Percentiles rank a stretch among this genome's conserved stretches.
These are phyloP conservation scores for Labeo calbasu DNA, from an alignment of 2,797 vertebrate genomes.

Conservation along the genomic window DNA sequence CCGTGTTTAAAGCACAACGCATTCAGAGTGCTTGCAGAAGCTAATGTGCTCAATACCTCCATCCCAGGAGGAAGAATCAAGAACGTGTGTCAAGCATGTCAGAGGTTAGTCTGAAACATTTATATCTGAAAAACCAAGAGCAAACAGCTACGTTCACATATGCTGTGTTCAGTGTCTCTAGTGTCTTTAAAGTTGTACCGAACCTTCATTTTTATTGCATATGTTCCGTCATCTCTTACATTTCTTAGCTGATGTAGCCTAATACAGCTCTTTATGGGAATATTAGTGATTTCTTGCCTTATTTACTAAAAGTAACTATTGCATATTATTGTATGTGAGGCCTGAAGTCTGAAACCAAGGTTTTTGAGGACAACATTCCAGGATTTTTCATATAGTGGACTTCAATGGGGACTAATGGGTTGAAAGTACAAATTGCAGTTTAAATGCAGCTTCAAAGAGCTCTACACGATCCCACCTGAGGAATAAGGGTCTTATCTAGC, in stretches of 20 bases:
- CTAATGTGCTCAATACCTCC: slow-evolving; percentile 18
- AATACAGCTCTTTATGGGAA: not conserved
- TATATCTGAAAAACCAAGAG: not conserved
- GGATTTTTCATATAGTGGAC: too few species aligned
- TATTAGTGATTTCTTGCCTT: not conserved
- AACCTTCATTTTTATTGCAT: not conserved
- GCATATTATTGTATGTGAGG: not conserved
- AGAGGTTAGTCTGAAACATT: not conserved
- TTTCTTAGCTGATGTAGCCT: not conserved
- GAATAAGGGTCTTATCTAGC: too few species aligned
- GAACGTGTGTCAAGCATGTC: not conserved
- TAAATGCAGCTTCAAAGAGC: too few species aligned
- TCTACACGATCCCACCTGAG: too few species aligned
- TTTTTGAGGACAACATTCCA: too few species aligned
- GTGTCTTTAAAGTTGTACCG: not conserved
- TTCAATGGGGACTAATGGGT: too few species aligned
- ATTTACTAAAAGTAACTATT: not conserved
- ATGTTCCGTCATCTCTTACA: not conserved
- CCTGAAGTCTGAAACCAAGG: not conserved
- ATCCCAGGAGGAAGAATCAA: slow-evolving; percentile 22
- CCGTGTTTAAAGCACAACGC: slow-evolving; percentile 48
- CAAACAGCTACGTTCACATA: not conserved
- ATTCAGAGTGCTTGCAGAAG: not conserved
- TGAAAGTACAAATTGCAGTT: too few species aligned
- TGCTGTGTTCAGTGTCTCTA: not conserved